A percentile compares a stretch with the other conserved stretches of the same genome.
Conservation (phyloP, 37 sponge, comb jelly and placozoan genomes). For the Halisarca cf. caerulea region DNA sequence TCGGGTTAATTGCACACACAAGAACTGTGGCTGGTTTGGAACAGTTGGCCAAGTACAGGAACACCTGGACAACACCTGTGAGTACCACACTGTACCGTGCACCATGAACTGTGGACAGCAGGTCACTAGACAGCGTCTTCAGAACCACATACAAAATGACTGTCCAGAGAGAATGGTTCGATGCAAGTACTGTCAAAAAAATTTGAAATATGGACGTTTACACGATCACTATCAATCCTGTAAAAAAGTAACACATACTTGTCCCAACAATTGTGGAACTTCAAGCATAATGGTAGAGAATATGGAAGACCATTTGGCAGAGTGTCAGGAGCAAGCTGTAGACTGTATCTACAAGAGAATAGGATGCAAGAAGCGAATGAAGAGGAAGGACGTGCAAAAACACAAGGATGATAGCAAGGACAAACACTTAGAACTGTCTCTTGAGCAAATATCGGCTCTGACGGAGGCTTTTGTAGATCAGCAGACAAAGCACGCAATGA, state of each 20-base stretch:
- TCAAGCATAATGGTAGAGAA: background rate
- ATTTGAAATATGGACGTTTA: background rate
- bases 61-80: background rate
- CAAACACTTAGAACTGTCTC: background rate
- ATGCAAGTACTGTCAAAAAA: background rate
- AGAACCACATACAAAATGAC: background rate
- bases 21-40: background rate
- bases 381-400: background rate
- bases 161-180: background rate
- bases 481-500: too few species aligned
- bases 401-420: background rate
- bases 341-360: background rate
- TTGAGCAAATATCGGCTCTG: background rate
- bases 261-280: background rate
- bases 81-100: background rate
- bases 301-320: background rate
- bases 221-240: background rate
- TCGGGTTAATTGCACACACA: background rate
- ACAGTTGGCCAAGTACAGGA: background rate
- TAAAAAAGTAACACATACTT: background rate
- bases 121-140: background rate
- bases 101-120: background rate
- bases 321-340: background rate
- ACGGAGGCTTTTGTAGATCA: too few species aligned
- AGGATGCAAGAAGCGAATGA: background rate